These are phyloP conservation scores for Tricholaema leucomelas DNA, from an alignment of 2,113 vertebrate species.

Conservation along the genomic window DNA sequence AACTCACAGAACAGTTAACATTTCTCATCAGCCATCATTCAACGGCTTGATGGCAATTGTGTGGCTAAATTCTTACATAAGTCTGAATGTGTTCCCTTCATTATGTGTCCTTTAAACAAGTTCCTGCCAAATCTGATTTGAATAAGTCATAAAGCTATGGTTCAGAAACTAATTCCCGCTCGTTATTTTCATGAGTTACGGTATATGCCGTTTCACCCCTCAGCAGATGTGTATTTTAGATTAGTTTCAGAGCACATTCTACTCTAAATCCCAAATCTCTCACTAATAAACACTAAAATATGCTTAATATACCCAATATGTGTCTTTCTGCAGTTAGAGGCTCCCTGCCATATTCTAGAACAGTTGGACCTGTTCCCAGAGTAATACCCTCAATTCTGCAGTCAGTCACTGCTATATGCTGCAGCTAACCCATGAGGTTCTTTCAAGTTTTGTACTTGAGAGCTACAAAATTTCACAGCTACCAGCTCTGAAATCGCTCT, in stretches of 20 bases:
- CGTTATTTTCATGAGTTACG: conserved; percentile 19
- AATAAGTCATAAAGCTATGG: not conserved
- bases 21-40: not conserved
- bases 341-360: not conserved
- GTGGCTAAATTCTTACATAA: not conserved
- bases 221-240: conserved; percentile 12
- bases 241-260: conserved; percentile 5
- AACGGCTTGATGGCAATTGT: not conserved
- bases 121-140: not conserved
- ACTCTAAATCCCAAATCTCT: conserved; percentile 33
- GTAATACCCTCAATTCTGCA: not conserved
- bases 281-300: conserved; percentile 48
- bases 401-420: not conserved
- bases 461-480: not conserved
- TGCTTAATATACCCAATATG: not conserved
- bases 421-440: not conserved
- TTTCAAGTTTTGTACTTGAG: not conserved
- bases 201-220: conserved; percentile 15
- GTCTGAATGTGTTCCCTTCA: not conserved
- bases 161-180: conserved; percentile 24
- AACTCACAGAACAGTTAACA: not conserved
- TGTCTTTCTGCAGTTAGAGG: conserved; percentile 26
- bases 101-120: not conserved
- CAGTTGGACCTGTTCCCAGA: not conserved
- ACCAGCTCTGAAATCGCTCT: not conserved